Conservation (phyloP, 1,140 invertebrate species). For the Caerostris darwini region DNA sequence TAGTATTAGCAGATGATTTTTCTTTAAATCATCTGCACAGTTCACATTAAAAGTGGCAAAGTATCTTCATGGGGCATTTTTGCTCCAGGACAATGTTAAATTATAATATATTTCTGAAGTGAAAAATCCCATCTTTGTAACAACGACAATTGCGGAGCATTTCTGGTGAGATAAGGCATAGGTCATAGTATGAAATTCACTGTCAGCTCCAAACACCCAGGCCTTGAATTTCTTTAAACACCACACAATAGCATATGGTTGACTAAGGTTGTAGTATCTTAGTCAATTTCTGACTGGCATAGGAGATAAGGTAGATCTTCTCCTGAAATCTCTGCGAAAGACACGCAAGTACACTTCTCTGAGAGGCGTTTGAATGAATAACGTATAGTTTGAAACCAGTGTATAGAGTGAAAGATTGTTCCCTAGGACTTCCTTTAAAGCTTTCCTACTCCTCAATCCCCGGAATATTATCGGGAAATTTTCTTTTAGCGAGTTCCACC, state of each 20-base stretch:
- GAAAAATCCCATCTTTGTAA: slow-evolving; percentile 76
- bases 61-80: slow-evolving; percentile 78
- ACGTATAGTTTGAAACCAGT: too few species aligned
- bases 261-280: slow-evolving; percentile 80
- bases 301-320: too few species aligned
- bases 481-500: too few species aligned
- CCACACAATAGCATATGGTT: slow-evolving; percentile 82
- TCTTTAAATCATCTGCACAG: not conserved
- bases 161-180: slow-evolving; percentile 77
- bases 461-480: too few species aligned
- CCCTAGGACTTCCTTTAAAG: too few species aligned
- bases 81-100: slow-evolving; percentile 22
- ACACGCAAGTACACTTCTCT: too few species aligned
- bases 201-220: slow-evolving; percentile 81
- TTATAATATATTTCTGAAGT: slow-evolving; percentile 65
- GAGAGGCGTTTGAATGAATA: not conserved
- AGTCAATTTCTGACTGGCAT: not conserved
- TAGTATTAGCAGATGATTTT: too few species aligned
- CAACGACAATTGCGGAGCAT: slow-evolving; percentile 79
- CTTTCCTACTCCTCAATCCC: too few species aligned
- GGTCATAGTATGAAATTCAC: slow-evolving; percentile 33
- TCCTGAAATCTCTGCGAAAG: too few species aligned
- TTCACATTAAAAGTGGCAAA: slow-evolving; percentile 59
- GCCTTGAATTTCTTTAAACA: slow-evolving; percentile 82
- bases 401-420: too few species aligned